A percentile compares a stretch with the other conserved stretches of the same genome.
phyloP scores from a whole-genome alignment of 1,140 invertebrate genomes.

The Danaus melanippus region DNA sequence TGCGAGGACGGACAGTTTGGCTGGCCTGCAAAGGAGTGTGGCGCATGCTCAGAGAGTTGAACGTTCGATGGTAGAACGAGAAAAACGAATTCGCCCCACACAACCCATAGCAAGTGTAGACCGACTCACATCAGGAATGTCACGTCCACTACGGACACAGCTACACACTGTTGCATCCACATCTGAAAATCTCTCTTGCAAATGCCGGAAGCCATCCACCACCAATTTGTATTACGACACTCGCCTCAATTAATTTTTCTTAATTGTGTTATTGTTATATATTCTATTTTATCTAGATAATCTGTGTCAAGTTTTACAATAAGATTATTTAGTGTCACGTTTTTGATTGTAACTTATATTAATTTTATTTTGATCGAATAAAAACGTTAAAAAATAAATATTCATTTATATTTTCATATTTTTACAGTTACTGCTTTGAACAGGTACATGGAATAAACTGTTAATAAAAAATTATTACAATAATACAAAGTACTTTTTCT shows the following conservation, averaged over 20 bases:
- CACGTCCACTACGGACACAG: constrained; percentile 33
- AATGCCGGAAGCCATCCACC: constrained; percentile 31
- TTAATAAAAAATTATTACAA: constrained; percentile 23
- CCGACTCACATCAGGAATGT: constrained; percentile 28
- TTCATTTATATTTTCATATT: constrained; percentile 21
- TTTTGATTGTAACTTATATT: no score
- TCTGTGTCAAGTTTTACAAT: no score
- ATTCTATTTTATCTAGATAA: no score
- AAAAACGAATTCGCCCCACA: constrained; percentile 29
- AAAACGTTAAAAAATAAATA: constrained; percentile 14
- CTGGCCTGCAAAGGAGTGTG: constrained; percentile 40
- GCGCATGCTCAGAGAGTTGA: constrained; percentile 42
- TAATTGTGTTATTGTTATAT: no score
- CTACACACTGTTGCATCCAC: constrained; percentile 26
- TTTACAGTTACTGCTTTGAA: constrained; percentile 19
- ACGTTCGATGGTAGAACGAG: constrained; percentile 30
- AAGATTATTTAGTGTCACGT: no score
- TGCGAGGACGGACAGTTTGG: constrained; percentile 51
- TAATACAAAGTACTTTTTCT: constrained; percentile 25
- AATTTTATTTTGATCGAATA: no score
- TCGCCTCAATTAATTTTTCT: constrained; percentile 27
- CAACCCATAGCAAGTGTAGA: constrained; percentile 36
- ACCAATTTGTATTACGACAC: constrained; percentile 44
- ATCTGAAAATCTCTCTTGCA: constrained; percentile 21
- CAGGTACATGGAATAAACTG: constrained; percentile 20